Evolutionary conservation across 35 echinoderm and acorn worm species (phyloP).

Genomic region (Ophioderma brevispina): DNA sequence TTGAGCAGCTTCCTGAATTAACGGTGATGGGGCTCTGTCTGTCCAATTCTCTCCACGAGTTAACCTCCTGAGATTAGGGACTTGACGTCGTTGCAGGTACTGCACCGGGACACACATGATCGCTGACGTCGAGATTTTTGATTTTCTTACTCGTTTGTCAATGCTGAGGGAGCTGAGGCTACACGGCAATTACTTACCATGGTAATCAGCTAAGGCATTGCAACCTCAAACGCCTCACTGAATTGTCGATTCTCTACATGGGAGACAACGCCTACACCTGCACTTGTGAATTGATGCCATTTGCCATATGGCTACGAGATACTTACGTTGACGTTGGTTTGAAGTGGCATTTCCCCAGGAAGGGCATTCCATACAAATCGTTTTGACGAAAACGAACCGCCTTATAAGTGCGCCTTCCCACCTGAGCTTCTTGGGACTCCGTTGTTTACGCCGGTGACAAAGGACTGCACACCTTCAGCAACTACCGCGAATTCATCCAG

Average conservation of each 20-base stretch:
- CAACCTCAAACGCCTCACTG: background rate
- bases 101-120: background rate
- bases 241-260: background rate
- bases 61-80: background rate
- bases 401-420: background rate
- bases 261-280: constrained; percentile 27
- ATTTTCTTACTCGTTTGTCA: background rate
- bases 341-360: background rate
- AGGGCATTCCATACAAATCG: background rate
- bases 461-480: background rate
- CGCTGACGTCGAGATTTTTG: background rate
- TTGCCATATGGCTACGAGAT: background rate
- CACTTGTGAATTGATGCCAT: constrained; percentile 10
- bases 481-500: background rate
- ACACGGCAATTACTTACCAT: background rate
- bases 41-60: background rate
- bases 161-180: background rate
- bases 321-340: background rate
- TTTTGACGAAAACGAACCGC: background rate
- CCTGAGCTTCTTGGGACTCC: background rate
- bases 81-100: background rate
- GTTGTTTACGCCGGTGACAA: background rate
- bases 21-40: background rate
- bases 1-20: background rate
- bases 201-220: background rate